Evolutionary conservation across 2,797 vertebrate species (phyloP), one percentile per base, ranked within the genome.

Genomic region (Eulemur mongoz): DNA sequence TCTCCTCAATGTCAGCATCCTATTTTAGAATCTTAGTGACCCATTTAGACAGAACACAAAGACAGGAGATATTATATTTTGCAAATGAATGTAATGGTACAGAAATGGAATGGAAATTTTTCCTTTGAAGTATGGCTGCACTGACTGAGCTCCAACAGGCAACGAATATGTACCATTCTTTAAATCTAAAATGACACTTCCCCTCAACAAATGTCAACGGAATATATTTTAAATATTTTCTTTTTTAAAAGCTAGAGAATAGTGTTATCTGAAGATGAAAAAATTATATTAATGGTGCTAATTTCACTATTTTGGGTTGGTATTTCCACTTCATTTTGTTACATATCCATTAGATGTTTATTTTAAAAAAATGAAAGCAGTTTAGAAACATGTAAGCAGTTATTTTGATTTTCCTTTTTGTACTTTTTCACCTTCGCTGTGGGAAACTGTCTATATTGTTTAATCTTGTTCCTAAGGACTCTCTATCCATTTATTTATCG

Each of bases 261-360:
- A 87, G 57, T 84, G 30, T 90, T 91, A 89, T 30, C 30, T 95
- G 50, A 96, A 89, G 30, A 83, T 83, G 45, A 91, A 90, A 94
- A 92, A 89, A 63, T 65, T 70, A 93, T 63, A 67, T 38, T 92
- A 92, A 78, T 25, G 57, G 35, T 89, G 54, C 57, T 94, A 82
- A 50, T 91, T 85, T 94, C 13, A 30, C 9, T 88, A 79, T 82
- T 95, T 89, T 63, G 85, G 70, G 20, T 88, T 93, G 73, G 73
- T 52, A 72, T 88, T 97, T 96, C 85, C 61, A 81, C 30, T 80
- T 15, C 20, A 65, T 90, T 87, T 91, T 91, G 50, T 95, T 92
- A 67, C 57, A 27, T 85, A 75, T 35, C 18, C 59, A 70, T 91
- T 73, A 79, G 54, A 78, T 80, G 23, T 72, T 89, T 25, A 54